Evolutionary conservation across 2,113 vertebrate species (phyloP), one percentile per base, ranked within the genome.

Genomic region (Tetraodon nigroviridis): DNA sequence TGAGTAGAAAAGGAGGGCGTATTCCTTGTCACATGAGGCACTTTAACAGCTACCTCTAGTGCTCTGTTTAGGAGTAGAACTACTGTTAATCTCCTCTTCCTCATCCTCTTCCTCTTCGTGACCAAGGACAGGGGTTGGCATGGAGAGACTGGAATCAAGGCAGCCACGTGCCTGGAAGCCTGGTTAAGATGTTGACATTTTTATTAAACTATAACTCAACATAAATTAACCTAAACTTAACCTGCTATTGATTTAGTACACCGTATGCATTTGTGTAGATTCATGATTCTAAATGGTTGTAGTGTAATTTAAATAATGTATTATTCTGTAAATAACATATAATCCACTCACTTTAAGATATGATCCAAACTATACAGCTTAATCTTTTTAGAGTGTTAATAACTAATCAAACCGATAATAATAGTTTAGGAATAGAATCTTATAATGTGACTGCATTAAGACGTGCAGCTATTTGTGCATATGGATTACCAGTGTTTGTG

Each of bases 11-110:
- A 54, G 62, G 29, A 51, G 55, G 61, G 40, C 24, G 21, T 71
- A 72, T 84, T 83, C 76, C 74, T 75, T 67, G 70, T 77, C 59
- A 74, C 55, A 65, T 76, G 90, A 91, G 90, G 89, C 89, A 90
- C 89, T 86, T 90, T 80, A 91, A 69, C 78, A 82, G 78, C 82
- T 82, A 78, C 76, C 73, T 50, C 77, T 71, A 18, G 78, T 68
- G 75, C 65, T 82, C 55, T 79, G 80, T 55, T 80, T 84, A 49
- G 74, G 54, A 68, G 84, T 63, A n/a, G 85, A 83, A 41, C 68
- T 80, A 64, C 69, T 87, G 64, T 84, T 86, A 29, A 89, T 77
- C 72, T 89, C 82, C 61, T 90, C 78, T 49, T 89, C 89, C 1
- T 84, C 81, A 63, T 82, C 83, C 15, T 81, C 20, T 57, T 79